Base-by-base conservation (phyloP, 1,140 invertebrate genomes). In the Papilio glaucus region DNA sequence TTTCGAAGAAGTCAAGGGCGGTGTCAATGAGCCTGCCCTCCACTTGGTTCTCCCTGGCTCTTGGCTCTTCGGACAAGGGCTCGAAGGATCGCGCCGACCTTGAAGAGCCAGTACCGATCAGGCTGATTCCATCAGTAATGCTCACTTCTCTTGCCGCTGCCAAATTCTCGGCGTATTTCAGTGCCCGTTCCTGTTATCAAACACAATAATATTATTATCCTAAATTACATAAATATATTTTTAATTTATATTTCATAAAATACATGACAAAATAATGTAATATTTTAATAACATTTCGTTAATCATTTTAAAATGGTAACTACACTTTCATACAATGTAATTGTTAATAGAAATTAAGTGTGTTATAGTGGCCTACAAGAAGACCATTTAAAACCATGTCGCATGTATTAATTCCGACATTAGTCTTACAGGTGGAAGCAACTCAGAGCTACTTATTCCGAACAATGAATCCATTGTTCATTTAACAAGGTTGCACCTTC, bases 21-120 rank as follows among this genome's bases (percentile, higher is more conserved):
- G 95, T 94, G 76, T 97, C 96, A 18, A 96, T 86, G 37, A 97
- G 92, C 61, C 96, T 94, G 24, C 95, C 94, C 74, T 97, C 96
- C 4, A 97, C 95, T 49, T 95, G 95, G 72, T 95, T 94, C 86
- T 97, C 96, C 68, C 96, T 95, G 15, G 96, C 96, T 76, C 95
- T 95, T 39, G 94, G 93, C 77, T 97, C 96, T 38, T 94, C 94
- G 1, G 96, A 95, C 21, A 97, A 88, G 10, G 93, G 88, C 62
- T 94, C 87, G 42, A 93, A 90, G 26, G 94, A 93, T 71, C 94
- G 89, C 49, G 93, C 94, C 21, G 85, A 91, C 37, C 88, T 77
- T 39, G 91, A 91, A 4, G 92, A 92, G 57, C 95, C 94, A 24
- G 95, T 94, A 77, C 96, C 94, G 9, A 97, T 95, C 62, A 97